phyloP scores from a whole-genome alignment of 1,140 invertebrate genomes.

The Paraescarpia echinospica region DNA sequence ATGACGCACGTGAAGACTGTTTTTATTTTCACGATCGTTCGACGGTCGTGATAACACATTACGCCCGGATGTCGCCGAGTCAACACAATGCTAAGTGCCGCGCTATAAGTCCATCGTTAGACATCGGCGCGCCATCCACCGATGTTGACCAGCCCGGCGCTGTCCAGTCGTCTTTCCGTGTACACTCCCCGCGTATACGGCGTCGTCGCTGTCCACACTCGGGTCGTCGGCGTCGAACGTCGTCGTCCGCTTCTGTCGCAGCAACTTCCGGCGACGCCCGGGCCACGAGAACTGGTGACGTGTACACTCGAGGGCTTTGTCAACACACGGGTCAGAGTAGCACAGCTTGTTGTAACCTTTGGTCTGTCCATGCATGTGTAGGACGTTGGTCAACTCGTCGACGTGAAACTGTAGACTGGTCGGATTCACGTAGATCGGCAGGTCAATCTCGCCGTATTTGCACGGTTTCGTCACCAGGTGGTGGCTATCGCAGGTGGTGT shows the following conservation, averaged over 20 bases:
- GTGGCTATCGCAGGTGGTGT: conserved; percentile 14
- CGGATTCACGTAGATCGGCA: conserved; percentile 26
- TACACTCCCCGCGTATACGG: not conserved
- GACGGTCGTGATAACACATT: too few species aligned
- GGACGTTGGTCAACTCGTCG: conserved; percentile 7
- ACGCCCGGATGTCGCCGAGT: too few species aligned
- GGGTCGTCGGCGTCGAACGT: not conserved
- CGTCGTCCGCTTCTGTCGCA: not conserved
- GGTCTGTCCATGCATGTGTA: conserved; percentile 16
- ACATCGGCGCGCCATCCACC: not conserved
- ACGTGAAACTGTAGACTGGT: conserved; percentile 14
- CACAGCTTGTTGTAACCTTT: not conserved
- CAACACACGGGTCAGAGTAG: not conserved
- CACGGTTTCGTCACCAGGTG: conserved; percentile 22
- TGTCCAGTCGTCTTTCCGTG: not conserved
- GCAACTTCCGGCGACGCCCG: not conserved
- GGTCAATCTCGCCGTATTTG: conserved; percentile 17
- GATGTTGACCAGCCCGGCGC: not conserved
- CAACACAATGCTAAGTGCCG: not conserved
- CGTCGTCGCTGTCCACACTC: not conserved
- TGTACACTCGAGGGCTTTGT: not conserved
- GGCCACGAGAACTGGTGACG: not conserved
- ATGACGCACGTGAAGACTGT: too few species aligned
- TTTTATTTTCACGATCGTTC: too few species aligned
- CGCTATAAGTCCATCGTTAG: not conserved